phyloP scores from a whole-genome alignment of 2,888 invertebrate genomes.

The Sialis fuliginosa region DNA sequence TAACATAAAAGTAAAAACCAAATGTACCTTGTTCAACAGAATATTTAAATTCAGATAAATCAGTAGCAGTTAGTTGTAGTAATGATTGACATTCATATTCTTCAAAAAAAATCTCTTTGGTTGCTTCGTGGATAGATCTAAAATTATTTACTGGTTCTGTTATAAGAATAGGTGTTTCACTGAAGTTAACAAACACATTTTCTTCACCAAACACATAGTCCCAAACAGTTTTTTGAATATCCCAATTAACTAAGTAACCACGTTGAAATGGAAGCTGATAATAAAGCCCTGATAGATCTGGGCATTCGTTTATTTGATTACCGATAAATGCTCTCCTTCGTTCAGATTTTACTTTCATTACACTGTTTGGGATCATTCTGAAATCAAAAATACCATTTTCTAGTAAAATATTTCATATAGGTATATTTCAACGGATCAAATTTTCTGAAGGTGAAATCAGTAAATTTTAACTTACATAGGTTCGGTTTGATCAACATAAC shows the following conservation, averaged over 20 bases:
- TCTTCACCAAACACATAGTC: constrained; percentile 85
- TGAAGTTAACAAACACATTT: constrained; percentile 57
- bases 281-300: constrained; percentile 87
- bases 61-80: constrained; percentile 61
- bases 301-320: constrained; percentile 88
- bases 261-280: constrained; percentile 88
- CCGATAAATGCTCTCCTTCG: constrained; percentile 84
- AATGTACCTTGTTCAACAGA: constrained; percentile 7
- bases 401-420: neutral
- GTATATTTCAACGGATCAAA: too few species aligned
- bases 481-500: constrained; percentile 45
- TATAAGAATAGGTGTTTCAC: constrained; percentile 63
- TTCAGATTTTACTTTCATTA: constrained; percentile 97
- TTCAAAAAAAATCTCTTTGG: constrained; percentile 93
- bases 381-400: neutral
- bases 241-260: constrained; percentile 93
- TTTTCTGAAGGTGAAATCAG: too few species aligned
- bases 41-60: constrained; percentile 58
- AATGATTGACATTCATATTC: constrained; percentile 84
- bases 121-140: constrained; percentile 76
- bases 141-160: constrained; percentile 95
- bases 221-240: constrained; percentile 90
- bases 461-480: constrained; percentile 22
- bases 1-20: too few species aligned
- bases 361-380: constrained; percentile 77